Conservation (phyloP, 2,113 vertebrate genomes). For the Phasianus colchicus region DNA sequence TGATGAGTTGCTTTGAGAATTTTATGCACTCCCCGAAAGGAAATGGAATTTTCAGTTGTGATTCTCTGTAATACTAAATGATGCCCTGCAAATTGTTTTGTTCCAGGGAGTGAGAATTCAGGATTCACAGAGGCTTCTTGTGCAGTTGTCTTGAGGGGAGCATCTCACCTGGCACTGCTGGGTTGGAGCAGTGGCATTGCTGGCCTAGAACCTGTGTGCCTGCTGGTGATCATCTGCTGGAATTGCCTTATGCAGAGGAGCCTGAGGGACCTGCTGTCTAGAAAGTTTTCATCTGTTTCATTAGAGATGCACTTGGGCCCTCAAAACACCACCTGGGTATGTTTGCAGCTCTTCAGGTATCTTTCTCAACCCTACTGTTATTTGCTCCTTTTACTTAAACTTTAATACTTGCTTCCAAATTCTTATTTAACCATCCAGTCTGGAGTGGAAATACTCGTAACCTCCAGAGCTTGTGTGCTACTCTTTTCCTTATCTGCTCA, state of each 20-base stretch:
- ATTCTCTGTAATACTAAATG: background rate
- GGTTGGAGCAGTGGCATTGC: accelerated
- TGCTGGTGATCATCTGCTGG: background rate
- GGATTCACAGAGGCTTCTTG: background rate
- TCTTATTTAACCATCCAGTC: background rate
- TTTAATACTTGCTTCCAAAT: background rate
- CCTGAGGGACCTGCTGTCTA: background rate
- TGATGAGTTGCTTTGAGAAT: background rate
- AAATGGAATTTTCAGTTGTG: background rate
- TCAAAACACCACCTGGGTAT: background rate
- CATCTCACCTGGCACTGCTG: background rate
- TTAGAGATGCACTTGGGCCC: background rate
- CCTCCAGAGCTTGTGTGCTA: background rate
- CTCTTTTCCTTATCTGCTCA: background rate
- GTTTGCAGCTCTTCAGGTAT: background rate
- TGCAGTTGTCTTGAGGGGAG: background rate
- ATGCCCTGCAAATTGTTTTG: background rate
- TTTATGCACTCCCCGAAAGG: background rate
- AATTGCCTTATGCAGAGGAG: background rate
- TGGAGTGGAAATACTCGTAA: background rate
- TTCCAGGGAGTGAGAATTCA: background rate
- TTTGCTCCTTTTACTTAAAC: too few species aligned
- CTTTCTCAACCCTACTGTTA: background rate
- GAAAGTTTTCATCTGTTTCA: background rate
- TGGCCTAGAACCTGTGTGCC: background rate